Evolutionary conservation across 2,888 invertebrate species (phyloP), one percentile per base, ranked within the genome.

Genomic region (Hedychridium roseum): DNA sequence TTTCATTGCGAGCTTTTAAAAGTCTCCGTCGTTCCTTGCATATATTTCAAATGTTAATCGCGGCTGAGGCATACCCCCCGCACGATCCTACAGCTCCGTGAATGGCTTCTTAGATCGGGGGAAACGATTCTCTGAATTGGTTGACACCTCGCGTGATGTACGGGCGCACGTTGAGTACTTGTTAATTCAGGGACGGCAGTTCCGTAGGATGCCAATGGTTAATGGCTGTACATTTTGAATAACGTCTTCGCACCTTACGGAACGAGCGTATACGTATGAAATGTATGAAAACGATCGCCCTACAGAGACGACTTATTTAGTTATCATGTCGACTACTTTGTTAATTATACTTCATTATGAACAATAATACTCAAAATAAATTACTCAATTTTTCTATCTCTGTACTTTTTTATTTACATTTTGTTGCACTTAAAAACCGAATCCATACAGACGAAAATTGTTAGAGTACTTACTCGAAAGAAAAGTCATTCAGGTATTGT

Each of bases 121-220:
- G 62, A 68, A 63, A 69, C 71, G 71, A 73, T 74, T 74, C 72
- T 63, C 60, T 69, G 72, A 73, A 73, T 64, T 65, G 66, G 66
- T 68, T 71, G 73, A 73, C 73, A 73, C 69, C 67, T 68, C 60
- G 50, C 47, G 70, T 73, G 70, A 72, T 72, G 65, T 69, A 71
- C 66, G 68, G 66, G 67, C 73, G 65, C 70, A 64, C 64, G 55
- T 54, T 47, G 65, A 66, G 71, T 69, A 70, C 71, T 77, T 74
- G 75, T 73, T 73, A 68, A 76, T 77, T 75, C 74, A 69, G 69
- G 65, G 62, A 60, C 68, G 63, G 63, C 66, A 73, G 73, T 75
- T 73, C 71, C 73, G 68, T 63, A 64, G 66, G 70, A 67, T 65
- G 65, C 68, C 61, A 64, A 58, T 57, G 62, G 61, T 69, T 68